Evolutionary conservation across 1,140 invertebrate genomes (phyloP).

Genomic region (Megathymus violae): DNA sequence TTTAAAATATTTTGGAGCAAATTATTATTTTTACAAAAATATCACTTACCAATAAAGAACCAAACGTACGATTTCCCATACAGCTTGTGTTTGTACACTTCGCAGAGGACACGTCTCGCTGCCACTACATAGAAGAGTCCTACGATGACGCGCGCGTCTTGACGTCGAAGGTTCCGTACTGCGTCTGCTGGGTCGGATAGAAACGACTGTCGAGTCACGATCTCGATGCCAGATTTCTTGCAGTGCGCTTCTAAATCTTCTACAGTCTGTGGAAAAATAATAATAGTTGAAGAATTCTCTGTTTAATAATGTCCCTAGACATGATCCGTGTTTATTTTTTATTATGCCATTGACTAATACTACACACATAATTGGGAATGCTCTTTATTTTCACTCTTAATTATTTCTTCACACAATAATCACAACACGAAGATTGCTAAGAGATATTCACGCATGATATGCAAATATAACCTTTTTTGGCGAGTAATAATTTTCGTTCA

Average conservation of each 20-base stretch:
- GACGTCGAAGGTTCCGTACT: slow-evolving; percentile 95
- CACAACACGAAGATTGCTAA: too few species aligned
- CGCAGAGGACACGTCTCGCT: slow-evolving; percentile 97
- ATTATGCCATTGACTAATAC: too few species aligned
- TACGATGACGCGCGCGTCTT: slow-evolving; percentile 98
- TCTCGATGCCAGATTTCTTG: slow-evolving; percentile 96
- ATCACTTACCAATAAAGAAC: slow-evolving; percentile 97
- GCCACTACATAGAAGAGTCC: slow-evolving; percentile 99
- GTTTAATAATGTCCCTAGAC: too few species aligned
- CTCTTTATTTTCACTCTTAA: too few species aligned
- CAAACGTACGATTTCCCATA: slow-evolving; percentile 99
- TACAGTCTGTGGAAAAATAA: slow-evolving; percentile 90
- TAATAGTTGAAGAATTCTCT: too few species aligned
- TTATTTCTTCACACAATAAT: too few species aligned
- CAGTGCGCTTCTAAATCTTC: slow-evolving; percentile 98
- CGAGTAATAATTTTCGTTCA: too few species aligned
- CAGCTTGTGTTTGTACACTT: slow-evolving; percentile 97
- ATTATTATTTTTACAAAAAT: background rate
- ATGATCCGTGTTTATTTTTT: too few species aligned
- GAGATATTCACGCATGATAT: too few species aligned
- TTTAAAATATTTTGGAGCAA: too few species aligned
- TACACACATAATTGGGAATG: too few species aligned
- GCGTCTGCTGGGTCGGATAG: slow-evolving; percentile 98
- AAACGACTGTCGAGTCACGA: slow-evolving; percentile 98
- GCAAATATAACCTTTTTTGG: too few species aligned